Conservation (phyloP, 2,797 vertebrate genomes). For the Lophotriccus pileatus region DNA sequence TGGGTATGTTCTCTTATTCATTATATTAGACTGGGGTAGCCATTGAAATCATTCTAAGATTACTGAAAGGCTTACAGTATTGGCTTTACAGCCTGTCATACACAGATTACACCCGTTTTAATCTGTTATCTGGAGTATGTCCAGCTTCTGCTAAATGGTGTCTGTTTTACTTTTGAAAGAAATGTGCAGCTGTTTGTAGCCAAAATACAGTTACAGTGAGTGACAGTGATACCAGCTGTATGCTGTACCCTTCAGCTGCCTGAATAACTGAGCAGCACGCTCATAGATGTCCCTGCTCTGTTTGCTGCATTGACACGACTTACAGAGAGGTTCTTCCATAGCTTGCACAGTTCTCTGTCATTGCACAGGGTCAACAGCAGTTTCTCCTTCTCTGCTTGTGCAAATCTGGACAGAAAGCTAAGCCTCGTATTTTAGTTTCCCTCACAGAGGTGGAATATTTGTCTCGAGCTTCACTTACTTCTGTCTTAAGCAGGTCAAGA, state of each 20-base stretch:
- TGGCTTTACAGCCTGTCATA: neutral
- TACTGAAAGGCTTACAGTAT: neutral
- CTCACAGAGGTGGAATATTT: neutral
- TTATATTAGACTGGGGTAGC: neutral
- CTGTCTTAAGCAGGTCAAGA: neutral
- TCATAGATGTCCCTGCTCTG: neutral
- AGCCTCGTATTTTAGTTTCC: neutral
- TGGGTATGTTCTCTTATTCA: neutral
- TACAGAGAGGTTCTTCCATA: neutral
- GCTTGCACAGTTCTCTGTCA: neutral
- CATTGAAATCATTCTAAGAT: neutral
- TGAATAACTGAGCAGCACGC: neutral
- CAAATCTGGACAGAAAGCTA: neutral
- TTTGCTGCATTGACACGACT: neutral
- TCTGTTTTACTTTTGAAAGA: neutral
- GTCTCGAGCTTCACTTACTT: neutral
- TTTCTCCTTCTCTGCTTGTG: neutral
- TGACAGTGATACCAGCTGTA: neutral
- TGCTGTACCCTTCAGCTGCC: neutral
- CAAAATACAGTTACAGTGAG: neutral
- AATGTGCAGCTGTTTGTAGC: conserved; percentile 34
- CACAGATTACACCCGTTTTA: neutral
- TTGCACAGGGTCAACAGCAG: neutral
- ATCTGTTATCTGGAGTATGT: neutral
- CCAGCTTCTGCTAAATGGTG: conserved; percentile 17